Evolutionary conservation across 2,113 vertebrate genomes (phyloP).

Genomic region (Vombatus ursinus): DNA sequence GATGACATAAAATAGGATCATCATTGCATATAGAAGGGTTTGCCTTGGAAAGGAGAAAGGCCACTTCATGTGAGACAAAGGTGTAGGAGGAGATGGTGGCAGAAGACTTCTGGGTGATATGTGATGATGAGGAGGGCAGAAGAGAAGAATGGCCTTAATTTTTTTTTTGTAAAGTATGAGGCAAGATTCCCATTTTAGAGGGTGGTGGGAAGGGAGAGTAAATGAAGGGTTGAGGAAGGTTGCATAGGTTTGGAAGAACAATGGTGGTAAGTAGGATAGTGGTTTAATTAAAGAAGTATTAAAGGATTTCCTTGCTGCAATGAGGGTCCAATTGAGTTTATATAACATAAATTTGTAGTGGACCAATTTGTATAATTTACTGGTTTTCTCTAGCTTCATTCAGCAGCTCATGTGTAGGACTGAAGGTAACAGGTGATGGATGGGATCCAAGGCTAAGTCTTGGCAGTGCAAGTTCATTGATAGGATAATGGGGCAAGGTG

Average conservation of each 20-base stretch:
- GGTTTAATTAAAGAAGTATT: not conserved
- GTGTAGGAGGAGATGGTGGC: not conserved
- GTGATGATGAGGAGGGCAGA: too few species aligned
- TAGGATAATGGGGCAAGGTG: not conserved
- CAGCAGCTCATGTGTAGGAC: not conserved
- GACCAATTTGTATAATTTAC: not conserved
- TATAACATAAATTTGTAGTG: not conserved
- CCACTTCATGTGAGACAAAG: not conserved
- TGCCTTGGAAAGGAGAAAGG: not conserved
- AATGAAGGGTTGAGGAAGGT: not conserved
- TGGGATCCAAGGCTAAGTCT: not conserved
- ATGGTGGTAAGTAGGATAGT: not conserved
- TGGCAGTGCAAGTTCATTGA: not conserved
- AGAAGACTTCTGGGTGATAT: not conserved
- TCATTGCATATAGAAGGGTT: not conserved
- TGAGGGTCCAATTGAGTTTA: not conserved
- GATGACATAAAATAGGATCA: not conserved
- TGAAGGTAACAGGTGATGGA: not conserved
- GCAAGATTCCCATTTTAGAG: not conserved
- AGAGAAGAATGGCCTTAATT: too few species aligned
- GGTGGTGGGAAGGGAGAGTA: not conserved
- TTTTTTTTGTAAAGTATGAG: not conserved
- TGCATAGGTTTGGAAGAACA: not conserved
- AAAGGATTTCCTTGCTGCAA: not conserved
- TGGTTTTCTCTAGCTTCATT: not conserved